Percentiles rank a stretch among this genome's conserved stretches.
Conservation (phyloP, 2,797 vertebrate genomes). For the Gastrophryne carolinensis region DNA sequence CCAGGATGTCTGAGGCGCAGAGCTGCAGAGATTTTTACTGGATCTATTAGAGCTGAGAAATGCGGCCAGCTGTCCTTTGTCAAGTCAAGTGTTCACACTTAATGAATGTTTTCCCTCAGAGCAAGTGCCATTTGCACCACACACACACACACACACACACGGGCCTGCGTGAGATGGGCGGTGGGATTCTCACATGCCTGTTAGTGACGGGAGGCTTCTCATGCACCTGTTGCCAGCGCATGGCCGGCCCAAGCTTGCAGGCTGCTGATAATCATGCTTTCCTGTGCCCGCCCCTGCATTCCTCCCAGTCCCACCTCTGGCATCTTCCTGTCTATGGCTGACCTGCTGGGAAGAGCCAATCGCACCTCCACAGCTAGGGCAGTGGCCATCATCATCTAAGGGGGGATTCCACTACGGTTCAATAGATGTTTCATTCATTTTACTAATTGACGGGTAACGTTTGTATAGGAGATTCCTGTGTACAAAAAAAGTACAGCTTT, state of each 20-base stretch:
- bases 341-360: too few relatives aligned
- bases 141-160: slow-evolving; percentile 52
- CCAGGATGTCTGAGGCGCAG: slow-evolving; percentile 25
- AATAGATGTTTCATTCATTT: too few relatives aligned
- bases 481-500: too few relatives aligned
- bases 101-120: slow-evolving; percentile 48
- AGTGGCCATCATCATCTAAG: too few relatives aligned
- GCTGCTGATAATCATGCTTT: not conserved
- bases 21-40: slow-evolving; percentile 12
- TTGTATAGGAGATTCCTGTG: too few relatives aligned
- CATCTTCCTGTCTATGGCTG: too few relatives aligned
- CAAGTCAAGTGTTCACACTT: slow-evolving; percentile 52
- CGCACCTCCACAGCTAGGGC: too few relatives aligned
- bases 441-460: too few relatives aligned
- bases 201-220: slow-evolving; percentile 12
- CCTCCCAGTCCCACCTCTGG: not conserved
- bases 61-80: slow-evolving; percentile 47
- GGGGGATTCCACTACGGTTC: too few relatives aligned
- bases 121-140: slow-evolving; percentile 50
- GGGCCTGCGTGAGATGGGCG: slow-evolving; percentile 32
- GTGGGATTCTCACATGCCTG: slow-evolving; percentile 41
- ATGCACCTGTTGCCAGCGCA: slow-evolving; percentile 36
- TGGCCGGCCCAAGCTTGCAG: not conserved
- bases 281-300: not conserved
- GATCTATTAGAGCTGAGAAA: slow-evolving; percentile 34